Evolutionary conservation across 2,888 invertebrate species (phyloP), one percentile per base, ranked within the genome.

Genomic region (Hemaris fuciformis): DNA sequence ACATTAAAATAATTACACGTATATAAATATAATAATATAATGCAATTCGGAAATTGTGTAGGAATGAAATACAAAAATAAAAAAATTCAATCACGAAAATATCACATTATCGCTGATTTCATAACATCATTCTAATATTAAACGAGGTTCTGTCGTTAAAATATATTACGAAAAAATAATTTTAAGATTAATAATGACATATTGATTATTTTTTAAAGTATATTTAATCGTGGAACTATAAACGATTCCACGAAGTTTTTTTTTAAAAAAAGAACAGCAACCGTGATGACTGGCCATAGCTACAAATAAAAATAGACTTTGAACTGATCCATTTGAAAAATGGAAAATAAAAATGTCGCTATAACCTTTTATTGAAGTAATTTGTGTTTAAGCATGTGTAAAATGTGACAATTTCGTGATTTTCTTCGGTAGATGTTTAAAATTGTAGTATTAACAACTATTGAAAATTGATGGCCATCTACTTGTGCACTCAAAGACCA

Each of bases 401-500:
- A 15, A 8, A 15, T 53, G 53, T 53, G 27, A 53, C 10, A 31
- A 18, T 53, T 31, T 31, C 31, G 31, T 18, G 27, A 3, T 53
- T 38, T 48, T 5, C 23, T 25, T 46, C 6, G 5, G 13, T 23
- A 46, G 45, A 45, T 22, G 60, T 60, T 59, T 59, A 38, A 46
- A 23, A 57, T 45, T 57, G 57, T 46, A 41, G 38, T 38, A n/a
- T n/a, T 38, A 27, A 61, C 62, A 41, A 57, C 10, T 38, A 34
- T 60, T 63, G 62, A 48, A 66, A 59, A 15, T 25, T 27, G 53
- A 20, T 53, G 53, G 31, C 15, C 31, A 31, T 3, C 48, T 53
- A 27, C 48, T 53, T 27, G 53, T 53, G 53, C 53, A 53, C 31
- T 53, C 15, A 53, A 18, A 53, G 31, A 53, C 41, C 22, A 41